Evolutionary conservation across 2,888 invertebrate species (phyloP).

Genomic region (Perdita meconis): DNA sequence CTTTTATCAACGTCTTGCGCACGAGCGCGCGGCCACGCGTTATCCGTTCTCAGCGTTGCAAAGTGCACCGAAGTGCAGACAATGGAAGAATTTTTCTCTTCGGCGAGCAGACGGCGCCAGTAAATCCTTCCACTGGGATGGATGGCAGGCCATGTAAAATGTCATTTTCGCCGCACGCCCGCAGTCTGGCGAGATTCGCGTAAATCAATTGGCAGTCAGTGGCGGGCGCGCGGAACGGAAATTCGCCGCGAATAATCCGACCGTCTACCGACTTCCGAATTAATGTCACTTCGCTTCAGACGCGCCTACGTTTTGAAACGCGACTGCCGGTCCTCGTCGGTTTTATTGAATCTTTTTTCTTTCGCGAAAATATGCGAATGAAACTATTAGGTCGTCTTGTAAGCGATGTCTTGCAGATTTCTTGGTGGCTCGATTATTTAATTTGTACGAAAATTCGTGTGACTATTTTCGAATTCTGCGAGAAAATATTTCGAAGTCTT

Average conservation of each 20-base stretch:
- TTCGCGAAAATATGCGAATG: too few relatives aligned
- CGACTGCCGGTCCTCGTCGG: too few relatives aligned
- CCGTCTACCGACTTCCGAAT: not conserved
- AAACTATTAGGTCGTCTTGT: too few relatives aligned
- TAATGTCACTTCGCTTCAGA: slow-evolving; percentile 7
- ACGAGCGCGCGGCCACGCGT: not conserved
- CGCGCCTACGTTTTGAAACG: not conserved
- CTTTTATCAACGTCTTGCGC: slow-evolving; percentile 3
- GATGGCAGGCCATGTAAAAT: slow-evolving; percentile 7
- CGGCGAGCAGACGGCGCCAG: slow-evolving; percentile 4
- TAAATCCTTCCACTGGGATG: not conserved
- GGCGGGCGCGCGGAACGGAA: not conserved
- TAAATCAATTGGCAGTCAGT: slow-evolving; percentile 16
- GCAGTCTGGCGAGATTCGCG: slow-evolving; percentile 11
- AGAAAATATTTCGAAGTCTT: too few relatives aligned
- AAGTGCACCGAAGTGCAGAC: not conserved
- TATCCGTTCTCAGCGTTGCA: slow-evolving; percentile 4
- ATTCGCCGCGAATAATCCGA: slow-evolving; percentile 1
- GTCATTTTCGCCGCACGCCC: slow-evolving; percentile 29
- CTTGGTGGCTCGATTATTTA: too few relatives aligned
- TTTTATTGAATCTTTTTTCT: too few relatives aligned
- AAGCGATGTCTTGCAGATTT: too few relatives aligned
- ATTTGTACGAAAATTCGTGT: too few relatives aligned
- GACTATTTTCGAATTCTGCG: too few relatives aligned
- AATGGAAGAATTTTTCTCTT: slow-evolving; percentile 16